Evolutionary conservation across 2,888 invertebrate genomes (phyloP).

Genomic region (Folsomia manolachei): DNA sequence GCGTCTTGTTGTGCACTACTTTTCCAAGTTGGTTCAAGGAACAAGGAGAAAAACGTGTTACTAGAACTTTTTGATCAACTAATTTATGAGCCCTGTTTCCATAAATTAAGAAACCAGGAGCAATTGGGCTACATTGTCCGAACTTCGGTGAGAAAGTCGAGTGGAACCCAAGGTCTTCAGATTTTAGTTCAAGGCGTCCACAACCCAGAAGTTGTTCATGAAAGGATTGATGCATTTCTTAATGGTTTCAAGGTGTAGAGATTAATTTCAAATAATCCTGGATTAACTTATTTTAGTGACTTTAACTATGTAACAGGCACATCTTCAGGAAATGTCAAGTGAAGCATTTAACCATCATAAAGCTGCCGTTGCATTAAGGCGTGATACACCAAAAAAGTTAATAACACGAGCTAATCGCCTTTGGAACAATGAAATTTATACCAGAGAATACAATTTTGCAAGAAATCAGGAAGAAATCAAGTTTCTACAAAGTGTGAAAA

Average conservation of each 20-base stretch:
- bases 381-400: conserved; percentile 89
- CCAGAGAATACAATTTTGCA: conserved; percentile 88
- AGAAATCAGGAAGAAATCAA: conserved; percentile 79
- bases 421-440: conserved; percentile 75
- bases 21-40: conserved; percentile 79
- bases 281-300: too few relatives aligned
- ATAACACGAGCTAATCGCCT: conserved; percentile 66
- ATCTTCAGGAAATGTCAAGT: too few relatives aligned
- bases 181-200: conserved; percentile 75
- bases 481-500: conserved; percentile 71
- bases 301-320: too few relatives aligned
- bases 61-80: conserved; percentile 84
- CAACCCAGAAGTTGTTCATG: conserved; percentile 3
- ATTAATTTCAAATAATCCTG: conserved; percentile 56
- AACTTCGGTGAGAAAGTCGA: conserved; percentile 75
- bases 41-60: conserved; percentile 69
- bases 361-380: conserved; percentile 73
- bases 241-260: conserved; percentile 4
- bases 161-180: conserved; percentile 78
- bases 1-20: conserved; percentile 67
- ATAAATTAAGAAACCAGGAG: conserved; percentile 82
- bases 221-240: conserved; percentile 13
- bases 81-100: conserved; percentile 86
- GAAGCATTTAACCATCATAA: conserved; percentile 78
- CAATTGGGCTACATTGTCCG: conserved; percentile 94